phyloP scores from a whole-genome alignment of 2,113 vertebrate species.

The Pseudolaguvia tuberculata region DNA sequence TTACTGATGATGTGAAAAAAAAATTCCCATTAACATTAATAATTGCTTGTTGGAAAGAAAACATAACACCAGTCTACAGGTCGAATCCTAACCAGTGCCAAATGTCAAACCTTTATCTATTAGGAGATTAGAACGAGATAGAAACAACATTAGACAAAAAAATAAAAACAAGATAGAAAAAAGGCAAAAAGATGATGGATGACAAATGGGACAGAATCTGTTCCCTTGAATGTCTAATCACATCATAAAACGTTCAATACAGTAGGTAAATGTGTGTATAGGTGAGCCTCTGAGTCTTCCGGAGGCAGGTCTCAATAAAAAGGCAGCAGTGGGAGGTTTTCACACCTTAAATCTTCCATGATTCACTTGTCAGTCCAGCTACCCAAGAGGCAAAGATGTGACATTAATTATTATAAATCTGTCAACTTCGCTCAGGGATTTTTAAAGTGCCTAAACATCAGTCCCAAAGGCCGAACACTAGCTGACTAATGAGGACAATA shows the following conservation, averaged over 20 bases:
- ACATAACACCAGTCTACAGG: not conserved
- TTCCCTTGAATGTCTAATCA: constrained; percentile 33
- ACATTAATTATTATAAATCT: constrained; percentile 49
- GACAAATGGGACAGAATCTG: constrained; percentile 4
- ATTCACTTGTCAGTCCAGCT: constrained; percentile 37
- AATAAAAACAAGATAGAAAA: constrained; percentile 3
- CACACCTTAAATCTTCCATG: constrained; percentile 28
- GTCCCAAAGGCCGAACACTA: constrained; percentile 25
- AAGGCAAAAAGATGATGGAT: constrained; percentile 17
- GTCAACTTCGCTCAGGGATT: constrained; percentile 27
- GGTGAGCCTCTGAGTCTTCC: not conserved
- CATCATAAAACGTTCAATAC: constrained; percentile 17
- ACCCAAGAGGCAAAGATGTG: constrained; percentile 46
- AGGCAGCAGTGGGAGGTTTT: constrained; percentile 1
- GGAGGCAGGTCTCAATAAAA: constrained; percentile 1
- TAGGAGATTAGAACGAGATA: constrained; percentile 19
- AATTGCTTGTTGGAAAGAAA: constrained; percentile 22
- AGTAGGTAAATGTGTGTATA: constrained; percentile 2
- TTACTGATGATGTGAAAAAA: constrained; percentile 2
- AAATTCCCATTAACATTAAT: constrained; percentile 27
- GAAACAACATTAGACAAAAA: not conserved
- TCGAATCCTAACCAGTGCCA: constrained; percentile 1
- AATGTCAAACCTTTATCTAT: constrained; percentile 18
- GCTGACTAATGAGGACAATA: constrained; percentile 42
- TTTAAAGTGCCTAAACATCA: constrained; percentile 42